Conservation (phyloP, 2,888 invertebrate genomes). For the Norana najaformis region DNA sequence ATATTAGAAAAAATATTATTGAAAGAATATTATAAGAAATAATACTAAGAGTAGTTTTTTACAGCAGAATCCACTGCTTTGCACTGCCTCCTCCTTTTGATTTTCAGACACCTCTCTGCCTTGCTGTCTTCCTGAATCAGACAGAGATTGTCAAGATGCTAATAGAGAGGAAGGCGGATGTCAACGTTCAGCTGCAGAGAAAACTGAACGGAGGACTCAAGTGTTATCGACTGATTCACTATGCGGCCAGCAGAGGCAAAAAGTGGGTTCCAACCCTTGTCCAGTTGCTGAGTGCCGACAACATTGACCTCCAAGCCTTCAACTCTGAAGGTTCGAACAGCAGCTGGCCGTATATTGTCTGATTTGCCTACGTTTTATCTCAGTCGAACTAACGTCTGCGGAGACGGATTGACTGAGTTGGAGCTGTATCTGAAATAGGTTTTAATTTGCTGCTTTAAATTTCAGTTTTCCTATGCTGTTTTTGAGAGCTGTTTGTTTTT, state of each 20-base stretch:
- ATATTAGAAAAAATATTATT: too few species aligned
- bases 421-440: neutral
- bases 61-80: too few species aligned
- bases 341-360: neutral
- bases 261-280: constrained; percentile 9
- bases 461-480: neutral
- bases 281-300: constrained; percentile 10
- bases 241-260: neutral
- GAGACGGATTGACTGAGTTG: neutral
- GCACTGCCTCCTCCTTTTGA: too few species aligned
- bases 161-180: neutral
- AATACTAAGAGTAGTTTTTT: neutral
- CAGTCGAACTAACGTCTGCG: neutral
- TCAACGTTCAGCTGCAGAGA: neutral
- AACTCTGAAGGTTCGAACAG: constrained; percentile 17
- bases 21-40: neutral
- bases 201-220: constrained; percentile 19
- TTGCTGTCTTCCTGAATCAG: constrained; percentile 19
- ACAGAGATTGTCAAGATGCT: constrained; percentile 17
- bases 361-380: neutral
- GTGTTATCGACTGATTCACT: constrained; percentile 21
- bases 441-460: neutral
- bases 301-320: constrained; percentile 22
- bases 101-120: constrained; percentile 19
- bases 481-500: neutral